A percentile compares a stretch with the other conserved stretches of the same genome.
These are phyloP conservation scores for Drosophila setosimentum DNA, from an alignment of 2,888 invertebrate species.

Conservation along the genomic window DNA sequence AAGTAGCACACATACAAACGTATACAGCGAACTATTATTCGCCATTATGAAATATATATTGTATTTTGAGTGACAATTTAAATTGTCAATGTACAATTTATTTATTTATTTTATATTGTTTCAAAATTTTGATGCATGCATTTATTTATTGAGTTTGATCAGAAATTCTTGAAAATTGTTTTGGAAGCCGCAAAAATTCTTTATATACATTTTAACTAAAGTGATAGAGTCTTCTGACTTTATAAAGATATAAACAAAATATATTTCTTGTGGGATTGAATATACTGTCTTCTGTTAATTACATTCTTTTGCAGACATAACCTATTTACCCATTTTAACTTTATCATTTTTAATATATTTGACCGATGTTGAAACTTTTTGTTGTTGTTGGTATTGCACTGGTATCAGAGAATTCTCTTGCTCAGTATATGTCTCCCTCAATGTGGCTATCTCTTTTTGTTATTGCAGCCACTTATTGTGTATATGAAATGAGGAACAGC, in stretches of 20 bases:
- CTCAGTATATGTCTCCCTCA: background rate
- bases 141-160: too few species aligned
- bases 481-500: conserved; percentile 9
- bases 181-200: too few species aligned
- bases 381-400: background rate
- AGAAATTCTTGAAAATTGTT: too few species aligned
- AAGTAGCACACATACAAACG: conserved; percentile 9
- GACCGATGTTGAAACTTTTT: too few species aligned
- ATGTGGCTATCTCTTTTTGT: background rate
- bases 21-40: background rate
- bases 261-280: too few species aligned
- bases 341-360: too few species aligned
- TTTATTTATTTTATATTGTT: background rate
- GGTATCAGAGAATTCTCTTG: background rate
- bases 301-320: too few species aligned
- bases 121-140: too few species aligned
- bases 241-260: too few species aligned
- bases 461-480: background rate
- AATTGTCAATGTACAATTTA: background rate
- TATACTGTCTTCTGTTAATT: too few species aligned
- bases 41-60: background rate
- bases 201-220: too few species aligned
- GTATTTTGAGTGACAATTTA: background rate
- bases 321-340: too few species aligned
- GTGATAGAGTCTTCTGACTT: background rate